These are phyloP conservation scores for Archocentrus centrarchus DNA, from an alignment of 2,113 vertebrate species.

Conservation along the genomic window DNA sequence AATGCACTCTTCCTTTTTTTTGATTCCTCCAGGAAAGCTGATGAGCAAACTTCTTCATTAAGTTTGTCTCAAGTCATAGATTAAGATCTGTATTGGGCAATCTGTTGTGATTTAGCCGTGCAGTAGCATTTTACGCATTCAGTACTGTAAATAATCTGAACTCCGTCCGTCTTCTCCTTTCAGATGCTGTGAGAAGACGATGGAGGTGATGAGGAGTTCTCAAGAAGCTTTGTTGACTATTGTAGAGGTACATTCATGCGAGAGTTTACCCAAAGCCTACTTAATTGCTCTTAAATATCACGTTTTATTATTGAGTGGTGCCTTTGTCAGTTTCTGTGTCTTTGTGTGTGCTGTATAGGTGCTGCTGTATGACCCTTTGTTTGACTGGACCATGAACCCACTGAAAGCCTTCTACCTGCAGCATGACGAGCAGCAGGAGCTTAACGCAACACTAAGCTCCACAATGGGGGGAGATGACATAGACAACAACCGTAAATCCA, in stretches of 20 bases:
- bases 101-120: background rate
- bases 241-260: conserved; percentile 85
- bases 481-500: conserved; percentile 84
- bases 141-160: background rate
- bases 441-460: conserved; percentile 84
- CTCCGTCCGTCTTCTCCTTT: background rate
- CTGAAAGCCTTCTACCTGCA: conserved; percentile 96
- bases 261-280: background rate
- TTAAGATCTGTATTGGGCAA: background rate
- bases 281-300: background rate
- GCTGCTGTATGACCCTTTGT: conserved; percentile 95
- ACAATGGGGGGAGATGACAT: conserved; percentile 80
- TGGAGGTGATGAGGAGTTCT: conserved; percentile 96
- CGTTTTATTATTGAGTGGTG: background rate
- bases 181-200: conserved; percentile 99
- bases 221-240: conserved; percentile 96
- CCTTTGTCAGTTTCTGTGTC: background rate
- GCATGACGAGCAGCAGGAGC: conserved; percentile 91
- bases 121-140: background rate
- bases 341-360: conserved; percentile 79
- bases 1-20: too few relatives aligned
- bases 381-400: conserved; percentile 99
- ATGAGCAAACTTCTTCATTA: background rate
- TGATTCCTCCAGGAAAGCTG: too few relatives aligned
- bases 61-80: background rate